Evolutionary conservation across 2,888 invertebrate genomes (phyloP).

Genomic region (Blastobasis lacticolella): DNA sequence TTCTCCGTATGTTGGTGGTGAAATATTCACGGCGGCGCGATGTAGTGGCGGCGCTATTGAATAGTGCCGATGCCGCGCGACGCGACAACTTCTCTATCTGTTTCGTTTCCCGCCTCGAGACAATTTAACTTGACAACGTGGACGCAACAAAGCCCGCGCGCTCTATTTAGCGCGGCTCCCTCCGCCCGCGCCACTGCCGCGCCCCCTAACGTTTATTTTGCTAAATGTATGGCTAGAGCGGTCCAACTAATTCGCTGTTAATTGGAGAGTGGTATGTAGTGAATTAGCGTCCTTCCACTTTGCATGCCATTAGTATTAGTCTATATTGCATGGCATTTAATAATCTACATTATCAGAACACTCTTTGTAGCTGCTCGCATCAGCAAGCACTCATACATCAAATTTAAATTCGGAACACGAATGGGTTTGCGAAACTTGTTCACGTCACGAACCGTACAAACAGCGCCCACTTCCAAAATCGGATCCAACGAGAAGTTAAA

Average conservation of each 20-base stretch:
- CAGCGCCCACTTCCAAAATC: not conserved
- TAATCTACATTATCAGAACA: not conserved
- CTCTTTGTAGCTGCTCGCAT: not conserved
- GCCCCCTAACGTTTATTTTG: too few species aligned
- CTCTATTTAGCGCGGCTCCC: slow-evolving; percentile 55
- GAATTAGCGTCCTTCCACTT: too few species aligned
- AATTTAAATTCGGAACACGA: slow-evolving; percentile 21
- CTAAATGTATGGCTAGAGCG: too few species aligned
- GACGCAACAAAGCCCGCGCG: slow-evolving; percentile 59
- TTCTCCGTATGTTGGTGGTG: not conserved
- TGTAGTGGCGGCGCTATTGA: slow-evolving; percentile 35
- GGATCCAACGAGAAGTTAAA: slow-evolving; percentile 21
- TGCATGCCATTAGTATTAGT: too few species aligned
- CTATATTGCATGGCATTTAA: too few species aligned
- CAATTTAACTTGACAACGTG: slow-evolving; percentile 71
- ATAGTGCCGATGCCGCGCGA: slow-evolving; percentile 58
- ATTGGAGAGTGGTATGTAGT: too few species aligned
- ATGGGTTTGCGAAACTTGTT: slow-evolving; percentile 2
- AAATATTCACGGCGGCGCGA: slow-evolving; percentile 2
- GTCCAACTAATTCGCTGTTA: too few species aligned
- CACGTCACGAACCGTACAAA: not conserved
- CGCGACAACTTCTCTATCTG: slow-evolving; percentile 66
- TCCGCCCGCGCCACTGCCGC: slow-evolving; percentile 18
- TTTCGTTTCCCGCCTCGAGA: slow-evolving; percentile 67
- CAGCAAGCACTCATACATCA: not conserved